Evolutionary conservation across 2,113 vertebrate genomes (phyloP).

Genomic region (Lasiurus borealis): DNA sequence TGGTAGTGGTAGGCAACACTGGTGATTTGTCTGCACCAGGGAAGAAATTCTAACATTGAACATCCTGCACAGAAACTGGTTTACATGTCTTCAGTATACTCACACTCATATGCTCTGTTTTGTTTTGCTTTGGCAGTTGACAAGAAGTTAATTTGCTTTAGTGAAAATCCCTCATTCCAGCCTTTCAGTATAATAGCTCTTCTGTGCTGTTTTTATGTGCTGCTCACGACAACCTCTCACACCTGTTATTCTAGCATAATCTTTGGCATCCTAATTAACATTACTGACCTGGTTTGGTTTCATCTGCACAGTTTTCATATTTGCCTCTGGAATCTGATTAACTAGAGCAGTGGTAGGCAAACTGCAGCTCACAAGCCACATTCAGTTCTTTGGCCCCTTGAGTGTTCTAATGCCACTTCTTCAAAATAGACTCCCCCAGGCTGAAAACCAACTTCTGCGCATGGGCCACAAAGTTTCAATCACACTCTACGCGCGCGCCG

Average conservation of each 20-base stretch:
- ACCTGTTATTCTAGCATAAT: conserved; percentile 72
- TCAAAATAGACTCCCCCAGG: no score
- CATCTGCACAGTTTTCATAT: conserved; percentile 85
- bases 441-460: no score
- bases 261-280: conserved; percentile 83
- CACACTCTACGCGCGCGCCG: no score
- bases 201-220: conserved; percentile 51
- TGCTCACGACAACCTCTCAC: conserved; percentile 59
- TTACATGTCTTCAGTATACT: conserved; percentile 85
- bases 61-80: conserved; percentile 88
- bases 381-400: no score
- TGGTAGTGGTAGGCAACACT: background rate
- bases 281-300: conserved; percentile 87
- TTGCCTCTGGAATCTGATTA: conserved; percentile 86
- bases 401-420: no score
- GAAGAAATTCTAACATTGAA: conserved; percentile 86
- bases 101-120: conserved; percentile 83
- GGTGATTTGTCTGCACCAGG: conserved; percentile 84
- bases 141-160: conserved; percentile 86
- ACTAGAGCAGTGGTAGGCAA: conserved; percentile 64
- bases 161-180: conserved; percentile 81
- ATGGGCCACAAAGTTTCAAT: no score
- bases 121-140: conserved; percentile 83
- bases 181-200: conserved; percentile 80
- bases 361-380: no score